These are phyloP conservation scores for Episyrphus balteatus DNA, from an alignment of 1,140 invertebrate genomes.

Conservation along the genomic window DNA sequence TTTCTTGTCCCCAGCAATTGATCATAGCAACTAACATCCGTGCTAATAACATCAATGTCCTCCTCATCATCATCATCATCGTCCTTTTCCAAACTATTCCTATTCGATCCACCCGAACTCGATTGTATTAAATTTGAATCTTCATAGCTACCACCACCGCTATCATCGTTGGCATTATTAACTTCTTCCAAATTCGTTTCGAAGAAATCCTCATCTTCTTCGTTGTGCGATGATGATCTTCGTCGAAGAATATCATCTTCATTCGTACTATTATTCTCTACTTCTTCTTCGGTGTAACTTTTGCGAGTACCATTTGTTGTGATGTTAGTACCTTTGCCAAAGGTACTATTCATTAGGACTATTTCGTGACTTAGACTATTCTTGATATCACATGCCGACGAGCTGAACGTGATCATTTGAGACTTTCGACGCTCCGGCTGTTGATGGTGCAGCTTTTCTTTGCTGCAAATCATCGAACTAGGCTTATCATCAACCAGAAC, in stretches of 20 bases:
- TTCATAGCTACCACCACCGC: constrained; percentile 33
- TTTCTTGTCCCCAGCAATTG: constrained; percentile 30
- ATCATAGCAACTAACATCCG: constrained; percentile 34
- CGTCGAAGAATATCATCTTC: constrained; percentile 29
- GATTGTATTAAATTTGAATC: constrained; percentile 32
- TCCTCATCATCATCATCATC: constrained; percentile 19
- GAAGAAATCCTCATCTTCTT: constrained; percentile 37
- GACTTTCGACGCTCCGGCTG: constrained; percentile 28
- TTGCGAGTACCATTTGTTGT: background rate
- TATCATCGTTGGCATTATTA: constrained; percentile 34
- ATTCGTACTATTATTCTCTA: constrained; percentile 8
- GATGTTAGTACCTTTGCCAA: background rate
- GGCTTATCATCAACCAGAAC: constrained; percentile 37
- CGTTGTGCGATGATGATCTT: constrained; percentile 28
- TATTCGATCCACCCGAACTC: constrained; percentile 27
- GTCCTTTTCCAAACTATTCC: constrained; percentile 33
- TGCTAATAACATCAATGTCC: constrained; percentile 34
- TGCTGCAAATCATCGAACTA: constrained; percentile 33
- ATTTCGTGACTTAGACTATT: constrained; percentile 34
- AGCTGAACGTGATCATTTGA: constrained; percentile 32
- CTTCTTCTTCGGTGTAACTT: background rate
- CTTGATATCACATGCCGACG: constrained; percentile 33
- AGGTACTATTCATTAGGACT: constrained; percentile 12
- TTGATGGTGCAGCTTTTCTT: constrained; percentile 1
- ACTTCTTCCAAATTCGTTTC: constrained; percentile 37